Conservation (phyloP, 2,113 vertebrate species). For the Plectropomus leopardus region DNA sequence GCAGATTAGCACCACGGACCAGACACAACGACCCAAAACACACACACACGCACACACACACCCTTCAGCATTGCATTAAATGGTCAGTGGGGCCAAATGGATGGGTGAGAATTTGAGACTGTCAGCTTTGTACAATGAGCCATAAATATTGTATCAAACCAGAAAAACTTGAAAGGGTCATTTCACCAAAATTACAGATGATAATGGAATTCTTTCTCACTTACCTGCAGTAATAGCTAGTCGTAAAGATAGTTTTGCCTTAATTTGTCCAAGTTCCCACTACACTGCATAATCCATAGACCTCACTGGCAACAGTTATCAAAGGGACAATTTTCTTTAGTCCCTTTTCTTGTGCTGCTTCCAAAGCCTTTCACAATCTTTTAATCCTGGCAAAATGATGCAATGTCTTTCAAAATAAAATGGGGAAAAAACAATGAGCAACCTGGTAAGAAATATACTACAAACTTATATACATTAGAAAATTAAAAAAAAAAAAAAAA, state of each 20-base stretch:
- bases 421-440: no score
- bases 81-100: conserved; percentile 25
- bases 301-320: background rate
- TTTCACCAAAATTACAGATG: conserved; percentile 9
- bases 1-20: conserved; percentile 82
- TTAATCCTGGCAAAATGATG: no score
- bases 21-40: conserved; percentile 50
- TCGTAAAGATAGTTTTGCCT: background rate
- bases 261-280: background rate
- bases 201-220: background rate
- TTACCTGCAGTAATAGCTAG: background rate
- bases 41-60: conserved; percentile 39
- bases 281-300: background rate
- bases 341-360: no score
- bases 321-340: background rate
- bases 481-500: no score
- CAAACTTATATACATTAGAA: no score
- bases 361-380: no score
- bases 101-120: conserved; percentile 22
- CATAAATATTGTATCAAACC: background rate
- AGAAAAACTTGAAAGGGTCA: conserved; percentile 6
- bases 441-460: no score
- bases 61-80: conserved; percentile 29
- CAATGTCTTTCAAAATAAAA: no score
- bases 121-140: background rate